Percentiles rank a stretch among this genome's conserved stretches.
Conservation (phyloP, 2,797 vertebrate species). For the Platyrinchus mystaceus region DNA sequence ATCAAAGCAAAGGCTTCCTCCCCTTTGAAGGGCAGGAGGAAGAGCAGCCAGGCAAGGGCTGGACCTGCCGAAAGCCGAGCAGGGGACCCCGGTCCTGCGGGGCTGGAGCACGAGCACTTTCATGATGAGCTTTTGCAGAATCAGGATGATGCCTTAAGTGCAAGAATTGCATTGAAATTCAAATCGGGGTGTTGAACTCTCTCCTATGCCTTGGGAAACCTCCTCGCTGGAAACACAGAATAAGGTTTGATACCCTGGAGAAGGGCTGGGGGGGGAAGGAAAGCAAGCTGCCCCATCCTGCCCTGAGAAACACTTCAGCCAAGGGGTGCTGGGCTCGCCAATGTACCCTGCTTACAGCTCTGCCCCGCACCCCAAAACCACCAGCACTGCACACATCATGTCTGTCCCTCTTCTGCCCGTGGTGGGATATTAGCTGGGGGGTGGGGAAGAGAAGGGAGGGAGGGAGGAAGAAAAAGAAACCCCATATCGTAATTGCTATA, state of each 20-base stretch:
- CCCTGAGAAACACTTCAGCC: background rate
- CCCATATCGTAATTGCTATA: conserved; percentile 50
- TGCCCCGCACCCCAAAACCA: background rate
- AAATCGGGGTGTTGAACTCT: background rate
- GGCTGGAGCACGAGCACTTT: background rate
- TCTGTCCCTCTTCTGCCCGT: background rate
- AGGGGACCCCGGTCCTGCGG: accelerated
- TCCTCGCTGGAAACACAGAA: background rate
- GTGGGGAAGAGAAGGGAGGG: background rate
- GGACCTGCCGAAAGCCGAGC: background rate
- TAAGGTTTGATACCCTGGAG: background rate
- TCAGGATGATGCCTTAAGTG: conserved; percentile 15
- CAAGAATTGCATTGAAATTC: background rate
- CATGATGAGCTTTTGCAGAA: background rate
- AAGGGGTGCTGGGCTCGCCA: background rate
- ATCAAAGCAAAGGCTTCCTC: background rate
- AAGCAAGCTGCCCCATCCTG: background rate
- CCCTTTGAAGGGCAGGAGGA: background rate
- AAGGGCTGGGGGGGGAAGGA: background rate
- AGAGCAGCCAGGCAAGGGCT: accelerated
- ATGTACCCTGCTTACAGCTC: background rate
- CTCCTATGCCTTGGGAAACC: background rate
- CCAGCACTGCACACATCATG: accelerated
- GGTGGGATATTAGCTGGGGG: background rate
- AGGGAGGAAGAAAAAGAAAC: conserved; percentile 1